phyloP scores from a whole-genome alignment of 2,888 invertebrate genomes.

The Amorpha juglandis region DNA sequence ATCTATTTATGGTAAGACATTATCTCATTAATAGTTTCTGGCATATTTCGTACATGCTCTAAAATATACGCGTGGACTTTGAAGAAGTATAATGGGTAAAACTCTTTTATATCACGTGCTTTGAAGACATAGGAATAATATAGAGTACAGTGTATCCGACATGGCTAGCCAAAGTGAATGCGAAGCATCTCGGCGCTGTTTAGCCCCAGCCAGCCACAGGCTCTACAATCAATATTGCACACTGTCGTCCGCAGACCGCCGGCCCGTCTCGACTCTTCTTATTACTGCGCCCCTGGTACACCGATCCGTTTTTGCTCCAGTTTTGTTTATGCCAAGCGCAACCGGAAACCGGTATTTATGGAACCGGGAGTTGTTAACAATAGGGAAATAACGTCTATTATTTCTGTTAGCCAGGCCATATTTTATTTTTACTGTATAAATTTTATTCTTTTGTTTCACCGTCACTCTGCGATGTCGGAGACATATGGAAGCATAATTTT shows the following conservation, averaged over 20 bases:
- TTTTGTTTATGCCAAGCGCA: constrained; percentile 39
- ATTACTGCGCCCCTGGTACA: constrained; percentile 51
- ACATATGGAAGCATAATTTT: too few relatives aligned
- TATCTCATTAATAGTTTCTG: too few relatives aligned
- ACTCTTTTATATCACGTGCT: neutral
- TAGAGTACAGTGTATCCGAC: constrained; percentile 1
- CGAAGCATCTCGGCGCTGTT: constrained; percentile 31
- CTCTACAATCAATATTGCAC: constrained; percentile 55
- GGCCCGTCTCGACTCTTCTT: constrained; percentile 42
- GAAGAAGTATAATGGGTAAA: neutral
- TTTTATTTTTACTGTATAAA: constrained; percentile 1
- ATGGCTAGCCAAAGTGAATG: neutral
- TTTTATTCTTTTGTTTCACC: too few relatives aligned
- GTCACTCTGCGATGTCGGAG: too few relatives aligned
- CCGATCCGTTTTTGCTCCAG: constrained; percentile 41
- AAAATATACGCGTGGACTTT: neutral
- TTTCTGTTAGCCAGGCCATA: constrained; percentile 7
- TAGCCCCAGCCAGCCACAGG: constrained; percentile 31
- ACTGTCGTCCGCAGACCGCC: constrained; percentile 41
- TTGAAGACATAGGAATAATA: neutral
- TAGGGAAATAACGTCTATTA: constrained; percentile 23
- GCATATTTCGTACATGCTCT: too few relatives aligned
- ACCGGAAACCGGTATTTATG: constrained; percentile 34
- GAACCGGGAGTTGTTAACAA: constrained; percentile 16
- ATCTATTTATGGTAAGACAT: too few relatives aligned